Evolutionary conservation across 92 coral and sea anemone species (phyloP).

Genomic region (Actinostola sp.): DNA sequence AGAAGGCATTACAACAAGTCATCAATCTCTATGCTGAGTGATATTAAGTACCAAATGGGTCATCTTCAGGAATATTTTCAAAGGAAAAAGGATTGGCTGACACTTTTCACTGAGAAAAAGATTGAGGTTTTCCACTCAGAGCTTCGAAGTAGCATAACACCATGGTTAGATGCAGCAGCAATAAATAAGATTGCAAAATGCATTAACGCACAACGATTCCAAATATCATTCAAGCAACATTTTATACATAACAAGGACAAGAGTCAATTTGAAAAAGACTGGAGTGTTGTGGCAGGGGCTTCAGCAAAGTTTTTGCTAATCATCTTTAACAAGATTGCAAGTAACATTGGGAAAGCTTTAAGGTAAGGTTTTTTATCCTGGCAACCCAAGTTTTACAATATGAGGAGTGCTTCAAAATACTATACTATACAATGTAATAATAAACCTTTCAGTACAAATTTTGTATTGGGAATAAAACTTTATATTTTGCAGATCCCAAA

Average conservation of each 20-base stretch:
- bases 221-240: too few relatives aligned
- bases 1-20: constrained; percentile 61
- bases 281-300: constrained; percentile 47
- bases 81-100: constrained; percentile 40
- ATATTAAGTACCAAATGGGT: constrained; percentile 45
- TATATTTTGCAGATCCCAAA: too few relatives aligned
- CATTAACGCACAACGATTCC: too few relatives aligned
- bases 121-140: constrained; percentile 54
- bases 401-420: background rate
- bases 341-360: constrained; percentile 16
- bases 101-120: constrained; percentile 50
- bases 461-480: too few relatives aligned
- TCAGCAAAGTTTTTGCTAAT: constrained; percentile 49
- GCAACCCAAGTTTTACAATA: background rate
- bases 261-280: constrained; percentile 20
- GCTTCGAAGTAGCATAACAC: constrained; percentile 12
- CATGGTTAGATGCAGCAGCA: background rate
- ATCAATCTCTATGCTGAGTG: constrained; percentile 58
- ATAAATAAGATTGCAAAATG: constrained; percentile 2
- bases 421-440: background rate
- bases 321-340: constrained; percentile 22
- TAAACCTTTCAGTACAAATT: background rate
- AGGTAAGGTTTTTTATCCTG: constrained; percentile 4
- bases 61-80: constrained; percentile 49
- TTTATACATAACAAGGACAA: background rate